These are phyloP conservation scores for Sebastes dallii DNA, from an alignment of 2,797 vertebrate genomes.

Conservation along the genomic window DNA sequence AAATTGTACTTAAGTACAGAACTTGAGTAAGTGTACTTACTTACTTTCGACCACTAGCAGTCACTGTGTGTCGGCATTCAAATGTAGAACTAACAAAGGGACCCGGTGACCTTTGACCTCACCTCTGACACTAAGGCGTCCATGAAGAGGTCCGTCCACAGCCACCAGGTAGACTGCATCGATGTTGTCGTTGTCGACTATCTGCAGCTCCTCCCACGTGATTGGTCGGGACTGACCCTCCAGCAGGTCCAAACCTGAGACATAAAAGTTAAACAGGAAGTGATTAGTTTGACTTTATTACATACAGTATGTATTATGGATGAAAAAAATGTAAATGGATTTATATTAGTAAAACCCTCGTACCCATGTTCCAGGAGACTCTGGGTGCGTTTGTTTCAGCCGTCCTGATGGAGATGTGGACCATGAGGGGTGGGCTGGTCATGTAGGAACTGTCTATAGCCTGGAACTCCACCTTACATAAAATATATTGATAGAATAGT, in stretches of 20 bases:
- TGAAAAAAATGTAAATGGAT: not conserved
- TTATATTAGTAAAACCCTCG: not conserved
- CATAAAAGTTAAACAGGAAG: too few species aligned
- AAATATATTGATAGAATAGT: slow-evolving; percentile 14
- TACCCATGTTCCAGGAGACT: slow-evolving; percentile 83
- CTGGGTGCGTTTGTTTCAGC: slow-evolving; percentile 78
- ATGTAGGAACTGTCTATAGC: slow-evolving; percentile 79
- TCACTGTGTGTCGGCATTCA: not conserved
- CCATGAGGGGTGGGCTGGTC: slow-evolving; percentile 71
- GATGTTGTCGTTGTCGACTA: slow-evolving; percentile 80
- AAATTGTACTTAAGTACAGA: too few species aligned
- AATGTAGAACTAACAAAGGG: not conserved
- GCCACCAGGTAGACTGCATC: slow-evolving; percentile 73
- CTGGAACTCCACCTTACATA: slow-evolving; percentile 84
- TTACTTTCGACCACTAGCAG: too few species aligned
- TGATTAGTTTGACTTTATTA: not conserved
- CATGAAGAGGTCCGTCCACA: slow-evolving; percentile 74
- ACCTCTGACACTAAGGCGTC: slow-evolving; percentile 74
- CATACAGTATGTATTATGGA: too few species aligned
- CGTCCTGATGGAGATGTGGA: slow-evolving; percentile 82
- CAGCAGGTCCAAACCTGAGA: slow-evolving; percentile 76
- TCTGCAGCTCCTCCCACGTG: slow-evolving; percentile 79
- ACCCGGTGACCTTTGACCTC: slow-evolving; percentile 23
- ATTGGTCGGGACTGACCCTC: slow-evolving; percentile 80
- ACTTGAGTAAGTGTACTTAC: too few species aligned